Conservation (phyloP, 2,113 vertebrate species). For the Boleophthalmus pectinirostris region DNA sequence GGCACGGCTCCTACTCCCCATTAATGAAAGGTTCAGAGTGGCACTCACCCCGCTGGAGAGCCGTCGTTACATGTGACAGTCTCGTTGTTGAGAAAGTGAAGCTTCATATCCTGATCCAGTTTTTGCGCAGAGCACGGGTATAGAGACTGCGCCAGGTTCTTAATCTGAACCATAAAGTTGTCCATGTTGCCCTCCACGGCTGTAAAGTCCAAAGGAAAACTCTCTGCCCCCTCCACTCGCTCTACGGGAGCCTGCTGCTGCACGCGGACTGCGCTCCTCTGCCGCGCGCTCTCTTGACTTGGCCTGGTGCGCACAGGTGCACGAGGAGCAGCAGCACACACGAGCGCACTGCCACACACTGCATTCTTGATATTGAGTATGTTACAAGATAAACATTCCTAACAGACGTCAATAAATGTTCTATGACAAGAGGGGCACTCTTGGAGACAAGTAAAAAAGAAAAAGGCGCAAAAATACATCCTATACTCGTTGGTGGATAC, state of each 20-base stretch:
- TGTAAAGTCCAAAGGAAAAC: conserved; percentile 91
- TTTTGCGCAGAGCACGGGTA: conserved; percentile 89
- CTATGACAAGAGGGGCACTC: conserved; percentile 15
- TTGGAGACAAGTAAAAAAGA: conserved; percentile 14
- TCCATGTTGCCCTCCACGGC: conserved; percentile 92
- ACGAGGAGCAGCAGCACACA: conserved; percentile 79
- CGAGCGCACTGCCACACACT: conserved; percentile 48
- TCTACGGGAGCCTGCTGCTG: conserved; percentile 57
- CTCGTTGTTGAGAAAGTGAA: conserved; percentile 82
- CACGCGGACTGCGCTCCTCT: conserved; percentile 70
- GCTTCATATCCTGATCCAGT: conserved; percentile 84
- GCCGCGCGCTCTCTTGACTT: conserved; percentile 77
- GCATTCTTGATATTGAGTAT: conserved; percentile 38
- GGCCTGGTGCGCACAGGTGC: conserved; percentile 71
- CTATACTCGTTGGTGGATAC: not conserved
- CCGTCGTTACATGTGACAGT: conserved; percentile 91
- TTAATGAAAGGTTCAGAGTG: not conserved
- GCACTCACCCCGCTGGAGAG: conserved; percentile 81
- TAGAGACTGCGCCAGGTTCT: conserved; percentile 89
- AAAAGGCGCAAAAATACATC: conserved; percentile 36
- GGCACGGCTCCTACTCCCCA: not conserved
- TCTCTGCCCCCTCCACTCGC: conserved; percentile 79
- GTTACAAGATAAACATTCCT: conserved; percentile 29
- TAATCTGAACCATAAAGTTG: conserved; percentile 90
- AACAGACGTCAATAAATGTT: conserved; percentile 16